Conservation (phyloP, 2,113 vertebrate genomes). For the Aphyosemion australe region DNA sequence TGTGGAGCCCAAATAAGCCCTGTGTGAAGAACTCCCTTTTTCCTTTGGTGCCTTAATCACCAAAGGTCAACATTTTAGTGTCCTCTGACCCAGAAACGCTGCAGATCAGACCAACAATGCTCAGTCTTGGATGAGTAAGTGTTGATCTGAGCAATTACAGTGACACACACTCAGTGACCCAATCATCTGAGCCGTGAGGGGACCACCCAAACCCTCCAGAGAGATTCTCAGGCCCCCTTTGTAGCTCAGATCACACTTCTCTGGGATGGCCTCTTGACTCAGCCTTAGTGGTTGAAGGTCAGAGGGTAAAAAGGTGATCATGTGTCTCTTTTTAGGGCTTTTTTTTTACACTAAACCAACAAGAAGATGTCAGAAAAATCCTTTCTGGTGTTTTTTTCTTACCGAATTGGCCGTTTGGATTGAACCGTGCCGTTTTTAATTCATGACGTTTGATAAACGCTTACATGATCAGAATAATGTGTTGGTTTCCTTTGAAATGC, state of each 20-base stretch:
- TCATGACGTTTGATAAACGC: neutral
- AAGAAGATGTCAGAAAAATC: neutral
- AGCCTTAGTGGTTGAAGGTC: slow-evolving; percentile 43
- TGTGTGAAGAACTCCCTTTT: slow-evolving; percentile 58
- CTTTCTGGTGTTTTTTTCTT: neutral
- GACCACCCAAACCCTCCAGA: slow-evolving; percentile 69
- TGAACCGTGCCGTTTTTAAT: neutral
- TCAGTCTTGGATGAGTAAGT: slow-evolving; percentile 66
- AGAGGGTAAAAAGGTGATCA: slow-evolving; percentile 63
- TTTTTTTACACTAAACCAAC: neutral
- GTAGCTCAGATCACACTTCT: slow-evolving; percentile 53
- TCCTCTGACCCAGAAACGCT: slow-evolving; percentile 65
- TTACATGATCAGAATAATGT: neutral
- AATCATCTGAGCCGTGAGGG: slow-evolving; percentile 43
- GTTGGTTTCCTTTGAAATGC: neutral
- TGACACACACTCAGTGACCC: slow-evolving; percentile 70
- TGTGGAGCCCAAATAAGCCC: slow-evolving; percentile 40
- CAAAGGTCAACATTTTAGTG: slow-evolving; percentile 46
- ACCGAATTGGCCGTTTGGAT: neutral
- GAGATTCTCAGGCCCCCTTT: slow-evolving; percentile 58
- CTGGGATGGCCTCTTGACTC: slow-evolving; percentile 60
- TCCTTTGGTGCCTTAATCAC: slow-evolving; percentile 60
- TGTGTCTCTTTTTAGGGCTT: slow-evolving; percentile 53
- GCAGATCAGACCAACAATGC: slow-evolving; percentile 55
- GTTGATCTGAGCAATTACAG: slow-evolving; percentile 77